phyloP scores from a whole-genome alignment of 2,888 invertebrate species.

The Leptothorax acervorum region DNA sequence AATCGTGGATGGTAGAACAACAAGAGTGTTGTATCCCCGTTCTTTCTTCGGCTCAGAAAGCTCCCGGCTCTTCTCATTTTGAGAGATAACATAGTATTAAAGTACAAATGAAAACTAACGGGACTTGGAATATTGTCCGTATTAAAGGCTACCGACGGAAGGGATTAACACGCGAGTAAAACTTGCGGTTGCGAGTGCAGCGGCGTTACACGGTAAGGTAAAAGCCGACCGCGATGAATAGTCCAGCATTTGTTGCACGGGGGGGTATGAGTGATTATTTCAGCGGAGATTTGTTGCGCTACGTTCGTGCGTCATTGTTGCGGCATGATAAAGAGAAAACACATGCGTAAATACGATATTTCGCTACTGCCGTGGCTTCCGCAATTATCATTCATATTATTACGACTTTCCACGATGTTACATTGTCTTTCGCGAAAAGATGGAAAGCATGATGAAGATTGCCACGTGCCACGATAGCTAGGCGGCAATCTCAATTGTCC shows the following conservation, averaged over 20 bases:
- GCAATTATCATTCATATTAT: neutral
- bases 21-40: neutral
- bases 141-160: neutral
- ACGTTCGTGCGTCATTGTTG: constrained; percentile 5
- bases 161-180: neutral
- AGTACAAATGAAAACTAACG: neutral
- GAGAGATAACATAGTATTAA: neutral
- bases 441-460: neutral
- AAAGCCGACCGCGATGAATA: constrained; percentile 2
- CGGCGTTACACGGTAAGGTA: neutral
- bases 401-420: neutral
- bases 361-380: neutral
- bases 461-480: neutral
- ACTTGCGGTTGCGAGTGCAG: neutral
- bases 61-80: neutral
- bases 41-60: no score
- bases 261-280: constrained; percentile 23
- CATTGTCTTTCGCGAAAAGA: neutral
- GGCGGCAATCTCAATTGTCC: neutral
- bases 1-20: neutral
- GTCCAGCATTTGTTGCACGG: neutral
- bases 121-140: neutral
- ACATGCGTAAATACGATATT: neutral
- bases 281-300: constrained; percentile 15
- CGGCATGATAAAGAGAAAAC: neutral